These are phyloP conservation scores for Tachysurus vachellii DNA, from an alignment of 2,113 vertebrate genomes.

Conservation along the genomic window DNA sequence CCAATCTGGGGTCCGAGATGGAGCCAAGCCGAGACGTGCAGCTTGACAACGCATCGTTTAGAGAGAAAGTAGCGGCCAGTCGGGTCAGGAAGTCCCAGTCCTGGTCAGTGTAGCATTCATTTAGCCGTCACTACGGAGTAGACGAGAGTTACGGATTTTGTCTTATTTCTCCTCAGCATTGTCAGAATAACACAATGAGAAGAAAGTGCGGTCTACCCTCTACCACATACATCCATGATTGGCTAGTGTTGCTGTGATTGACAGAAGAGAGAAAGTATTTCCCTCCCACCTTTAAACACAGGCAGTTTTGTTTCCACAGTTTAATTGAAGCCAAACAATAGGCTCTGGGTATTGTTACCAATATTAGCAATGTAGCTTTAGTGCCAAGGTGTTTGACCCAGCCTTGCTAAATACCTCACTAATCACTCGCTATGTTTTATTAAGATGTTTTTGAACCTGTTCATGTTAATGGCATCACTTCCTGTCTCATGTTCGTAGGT, in stretches of 20 bases:
- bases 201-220: neutral
- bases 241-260: neutral
- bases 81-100: conserved; percentile 86
- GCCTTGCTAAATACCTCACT: neutral
- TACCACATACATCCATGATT: neutral
- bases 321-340: neutral
- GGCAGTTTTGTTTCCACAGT: neutral
- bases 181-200: neutral
- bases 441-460: neutral
- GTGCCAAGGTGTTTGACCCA: neutral
- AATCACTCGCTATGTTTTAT: neutral
- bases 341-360: neutral
- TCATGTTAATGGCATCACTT: neutral
- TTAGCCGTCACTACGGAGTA: conserved; percentile 7
- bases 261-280: neutral
- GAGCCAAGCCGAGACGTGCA: conserved; percentile 78
- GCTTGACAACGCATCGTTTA: conserved; percentile 76
- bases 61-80: conserved; percentile 75
- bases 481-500: conserved; percentile 72
- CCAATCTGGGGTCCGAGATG: conserved; percentile 68
- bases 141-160: neutral
- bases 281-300: neutral
- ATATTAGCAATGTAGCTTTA: neutral
- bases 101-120: conserved; percentile 76
- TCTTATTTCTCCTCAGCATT: neutral